Evolutionary conservation across 2,888 invertebrate genomes (phyloP), one percentile per base, ranked within the genome.

Genomic region (Agrochola circellaris): DNA sequence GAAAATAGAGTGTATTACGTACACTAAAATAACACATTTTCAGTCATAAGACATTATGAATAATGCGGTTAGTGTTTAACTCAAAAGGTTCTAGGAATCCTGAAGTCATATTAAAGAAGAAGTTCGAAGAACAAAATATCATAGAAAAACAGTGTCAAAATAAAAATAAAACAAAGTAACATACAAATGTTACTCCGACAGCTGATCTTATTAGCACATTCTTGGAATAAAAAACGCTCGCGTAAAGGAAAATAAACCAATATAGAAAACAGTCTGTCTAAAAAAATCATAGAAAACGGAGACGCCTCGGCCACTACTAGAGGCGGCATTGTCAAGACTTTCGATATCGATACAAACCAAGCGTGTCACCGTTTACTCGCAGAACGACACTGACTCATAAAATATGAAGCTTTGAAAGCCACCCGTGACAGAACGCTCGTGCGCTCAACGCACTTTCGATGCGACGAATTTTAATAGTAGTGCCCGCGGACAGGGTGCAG

Each of bases 171-270:
- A 11, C 5, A 56, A 56, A 54, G 5, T 1, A 56, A 30, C 5
- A 56, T 23, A 0, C 54, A 60, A 65, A 75, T 56, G 7, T 70
- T n/a, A 45, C 20, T 8, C 6, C 1, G 13, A 30, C 45, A 23
- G 26, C 26, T 42, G 56, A 80, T 79, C 56, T 30, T 65, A 66
- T 58, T 67, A 62, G 5, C 23, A 62, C 26, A 62, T 56, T 71
- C 48, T n/a, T 17, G 13, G 26, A 66, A 66, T 26, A 26, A 75
- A 51, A 73, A 67, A 34, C 15, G 15, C 13, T 56, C 7, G 1
- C 26, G 2, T 38, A 60, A 20, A 71, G n/a, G 34, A 15, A 81
- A 60, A 76, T 54, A 76, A 62, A 34, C 17, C 48, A 62, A 79
- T 75, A 62, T 67, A 79, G 51, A 72, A 54, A 51, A 73, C 34